Base-by-base conservation (phyloP, 2,113 vertebrate genomes). In the Chinchilla lanigera region DNA sequence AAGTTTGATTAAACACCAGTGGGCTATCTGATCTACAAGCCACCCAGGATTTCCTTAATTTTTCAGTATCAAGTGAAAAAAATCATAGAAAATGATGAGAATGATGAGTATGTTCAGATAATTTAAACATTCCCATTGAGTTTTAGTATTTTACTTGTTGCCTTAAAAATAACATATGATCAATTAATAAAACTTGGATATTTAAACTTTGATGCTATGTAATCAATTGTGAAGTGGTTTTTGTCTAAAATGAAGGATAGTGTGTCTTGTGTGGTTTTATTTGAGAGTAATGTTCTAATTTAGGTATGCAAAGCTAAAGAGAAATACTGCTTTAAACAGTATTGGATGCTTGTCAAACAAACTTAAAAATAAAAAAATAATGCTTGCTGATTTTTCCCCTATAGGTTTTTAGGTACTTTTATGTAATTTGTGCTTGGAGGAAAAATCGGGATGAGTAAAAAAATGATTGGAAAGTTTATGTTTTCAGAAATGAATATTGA, bases 261-360 rank as follows among this genome's bases (percentile, higher is more conserved):
- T 17, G 28, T 78, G 14, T 3, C 12, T 26, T 91, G 3, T 47
- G 20, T 89, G 58, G 67, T 52, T 90, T 84, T 80, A 65, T 94
- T 88, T 77, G 30, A 89, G 93, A 89, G 84, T 52, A 75, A 47
- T 86, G 16, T 85, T 93, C 78, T 95, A 61, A 90, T 85, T 92
- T 91, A 77, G 47, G 52, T 88, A 82, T 47, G 84, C 75, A 93
- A 90, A 85, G 28, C 52, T 52, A 69, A 41, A n/a, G 77, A 95
- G 81, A 92, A 61, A 65, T 24, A 6, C 52, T 63, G 16, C 58
- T 97, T 93, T 93, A 61, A 73, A 95, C 52, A 95, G 86, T 50
- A 50, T 95, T 92, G 95, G 54, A 75, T 86, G 90, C 86, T 93
- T 96, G 47, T 83, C 86, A 97, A 83, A 83, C 71, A 78, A 83